Base-by-base conservation (phyloP, 2,113 vertebrate species). In the Lasiurus borealis region DNA sequence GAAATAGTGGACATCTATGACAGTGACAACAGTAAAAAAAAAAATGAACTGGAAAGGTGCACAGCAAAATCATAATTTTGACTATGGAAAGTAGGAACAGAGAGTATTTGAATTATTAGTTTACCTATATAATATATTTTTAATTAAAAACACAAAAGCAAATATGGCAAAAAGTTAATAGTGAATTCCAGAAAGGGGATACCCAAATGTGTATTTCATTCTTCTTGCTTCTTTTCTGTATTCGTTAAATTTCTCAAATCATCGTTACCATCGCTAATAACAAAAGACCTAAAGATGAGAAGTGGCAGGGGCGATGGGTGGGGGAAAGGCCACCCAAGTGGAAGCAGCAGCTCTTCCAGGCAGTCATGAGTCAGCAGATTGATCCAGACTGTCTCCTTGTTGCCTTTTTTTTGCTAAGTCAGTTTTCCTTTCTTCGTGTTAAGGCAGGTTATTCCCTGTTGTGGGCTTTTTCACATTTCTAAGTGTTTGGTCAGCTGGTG, bases 81-180 rank as follows among this genome's bases (percentile, higher is more conserved):
- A 52, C 52, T 62, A 36, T 52, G 71, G 34, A 75, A 94, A 77
- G 25, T 68, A 83, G 21, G 31, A 95, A 87, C 19, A 84, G 77
- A 85, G 19, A 27, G 16, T 0, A 76, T 87, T 76, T 86, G n/a
- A 85, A 57, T 85, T 82, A 57, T 18, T 57, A 52, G 52, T 18
- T 40, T 85, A 71, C 3, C 27, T 86, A 2, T 44, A 46, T 27
- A 27, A 62, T 62, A 59, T 71, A 2, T 16, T 91, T 88, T 82
- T 52, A 31, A 48, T 88, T 71, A 83, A 62, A 81, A 59, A 3
- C 1, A 57, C 3, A 62, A 12, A 81, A 66, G 23, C 25, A 96
- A 86, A 84, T 73, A 91, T 31, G 29, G 64, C 6, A 85, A 85
- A 90, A 87, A 54, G 25, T 87, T 89, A 85, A 78, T 23, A 75